A percentile compares a stretch with the other conserved stretches of the same genome.
Conservation (phyloP, 2,888 invertebrate genomes). For the Thymelicus sylvestris region DNA sequence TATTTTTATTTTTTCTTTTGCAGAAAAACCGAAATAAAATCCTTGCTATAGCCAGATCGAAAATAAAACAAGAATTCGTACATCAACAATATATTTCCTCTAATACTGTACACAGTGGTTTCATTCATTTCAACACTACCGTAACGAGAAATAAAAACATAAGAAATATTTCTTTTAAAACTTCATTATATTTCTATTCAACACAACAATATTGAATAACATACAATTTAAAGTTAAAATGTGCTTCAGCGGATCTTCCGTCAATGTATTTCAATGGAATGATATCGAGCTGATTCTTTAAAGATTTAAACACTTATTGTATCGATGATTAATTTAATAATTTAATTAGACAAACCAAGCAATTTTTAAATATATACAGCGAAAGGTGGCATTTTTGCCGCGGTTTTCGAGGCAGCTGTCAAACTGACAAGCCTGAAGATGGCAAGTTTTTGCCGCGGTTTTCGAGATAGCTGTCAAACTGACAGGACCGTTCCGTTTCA, state of each 20-base stretch:
- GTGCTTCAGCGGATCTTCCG: constrained; percentile 68
- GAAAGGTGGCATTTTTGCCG: constrained; percentile 42
- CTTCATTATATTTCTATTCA: constrained; percentile 78
- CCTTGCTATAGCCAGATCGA: constrained; percentile 39
- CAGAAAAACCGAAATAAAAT: constrained; percentile 54
- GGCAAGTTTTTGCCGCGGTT: constrained; percentile 40
- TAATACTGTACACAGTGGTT: constrained; percentile 76
- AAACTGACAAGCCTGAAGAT: constrained; percentile 28
- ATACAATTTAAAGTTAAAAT: constrained; percentile 66
- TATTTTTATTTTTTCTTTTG: constrained; percentile 41
- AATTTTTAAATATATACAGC: constrained; percentile 51
- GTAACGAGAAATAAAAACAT: constrained; percentile 64
- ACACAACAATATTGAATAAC: constrained; percentile 77
- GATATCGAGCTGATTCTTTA: constrained; percentile 76
- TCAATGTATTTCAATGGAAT: constrained; percentile 65
- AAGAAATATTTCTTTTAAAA: constrained; percentile 63
- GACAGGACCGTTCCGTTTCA: constrained; percentile 29
- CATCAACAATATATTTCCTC: constrained; percentile 76
- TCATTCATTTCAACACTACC: constrained; percentile 58
- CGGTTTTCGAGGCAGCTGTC: constrained; percentile 21
- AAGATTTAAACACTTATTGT: constrained; percentile 38
- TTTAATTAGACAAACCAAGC: constrained; percentile 50
- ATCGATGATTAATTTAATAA: constrained; percentile 44
- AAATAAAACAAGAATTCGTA: constrained; percentile 62
- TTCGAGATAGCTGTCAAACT: constrained; percentile 35